Evolutionary conservation across 2,888 invertebrate genomes (phyloP).

Genomic region (Lochmaea capreae): DNA sequence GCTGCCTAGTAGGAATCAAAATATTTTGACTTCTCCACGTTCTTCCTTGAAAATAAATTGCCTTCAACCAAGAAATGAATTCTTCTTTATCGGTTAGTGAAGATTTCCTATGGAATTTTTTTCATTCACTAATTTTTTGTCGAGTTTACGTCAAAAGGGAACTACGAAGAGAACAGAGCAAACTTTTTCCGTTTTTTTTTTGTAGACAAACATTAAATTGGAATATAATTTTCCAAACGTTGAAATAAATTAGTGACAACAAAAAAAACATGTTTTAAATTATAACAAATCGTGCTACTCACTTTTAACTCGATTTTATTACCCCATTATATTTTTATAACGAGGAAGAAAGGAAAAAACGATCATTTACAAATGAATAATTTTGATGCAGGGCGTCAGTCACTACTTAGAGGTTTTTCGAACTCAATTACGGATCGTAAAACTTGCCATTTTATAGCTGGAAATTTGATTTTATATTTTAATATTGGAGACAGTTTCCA

Average conservation of each 20-base stretch:
- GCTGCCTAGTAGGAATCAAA: too few relatives aligned
- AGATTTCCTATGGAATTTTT: too few relatives aligned
- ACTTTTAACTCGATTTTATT: constrained; percentile 17
- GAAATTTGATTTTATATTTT: constrained; percentile 16
- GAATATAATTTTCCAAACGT: not conserved
- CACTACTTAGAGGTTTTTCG: constrained; percentile 2
- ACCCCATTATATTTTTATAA: constrained; percentile 13
- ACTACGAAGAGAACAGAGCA: too few relatives aligned
- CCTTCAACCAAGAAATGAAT: too few relatives aligned
- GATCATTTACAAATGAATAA: constrained; percentile 27
- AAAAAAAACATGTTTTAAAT: not conserved
- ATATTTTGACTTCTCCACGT: too few relatives aligned
- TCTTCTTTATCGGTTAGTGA: too few relatives aligned
- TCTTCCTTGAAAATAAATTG: too few relatives aligned
- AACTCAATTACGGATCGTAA: constrained; percentile 19
- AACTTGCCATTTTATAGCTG: constrained; percentile 7
- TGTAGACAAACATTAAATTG: not conserved
- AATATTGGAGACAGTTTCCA: constrained; percentile 4
- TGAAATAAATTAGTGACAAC: not conserved
- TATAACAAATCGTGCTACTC: constrained; percentile 11
- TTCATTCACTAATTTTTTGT: too few relatives aligned
- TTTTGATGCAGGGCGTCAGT: constrained; percentile 8
- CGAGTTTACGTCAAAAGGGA: too few relatives aligned
- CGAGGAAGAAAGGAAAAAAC: constrained; percentile 21
- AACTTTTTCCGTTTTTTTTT: too few relatives aligned